Evolutionary conservation across 2,888 invertebrate species (phyloP), one percentile per base, ranked within the genome.

Genomic region (Mechanitis messenoides): DNA sequence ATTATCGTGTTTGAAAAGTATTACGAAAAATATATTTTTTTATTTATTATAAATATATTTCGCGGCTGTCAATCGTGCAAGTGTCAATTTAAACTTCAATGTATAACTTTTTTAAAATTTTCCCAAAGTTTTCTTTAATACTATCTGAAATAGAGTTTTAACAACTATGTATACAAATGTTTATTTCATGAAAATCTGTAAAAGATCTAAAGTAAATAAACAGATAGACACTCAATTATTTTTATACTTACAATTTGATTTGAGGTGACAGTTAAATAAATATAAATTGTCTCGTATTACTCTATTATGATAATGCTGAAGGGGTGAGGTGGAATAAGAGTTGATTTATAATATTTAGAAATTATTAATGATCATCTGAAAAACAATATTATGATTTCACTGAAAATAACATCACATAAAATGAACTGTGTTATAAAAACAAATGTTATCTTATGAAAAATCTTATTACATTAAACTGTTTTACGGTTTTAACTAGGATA

Each of bases 321-420:
- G 31, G 50, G 31, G 11, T 57, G n/a, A 76, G 64, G 61, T 60
- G 60, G 65, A 69, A 71, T 71, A 71, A 67, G 58, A 64, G 68
- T 73, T 67, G 71, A 72, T 71, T 71, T 60, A 59, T 53, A 56
- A 61, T 58, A 60, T 64, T 64, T 65, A 38, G 35, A 69, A 73
- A 74, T 77, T 77, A 76, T 72, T 69, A 67, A 69, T 74, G 77
- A 77, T 77, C 77, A 78, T 73, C 72, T 68, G 62, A 62, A 70
- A 65, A 74, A 76, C 78, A 74, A 61, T 80, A 76, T 81, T 79
- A 77, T 81, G 77, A 81, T 76, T 73, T 72, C 69, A 69, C 71
- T 75, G 67, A 71, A 72, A 78, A 77, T 72, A 77, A 78, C 74
- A 75, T 42, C 35, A 35, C 35, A 42, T 42, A 42, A 42, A 42